Percentiles rank a stretch among this genome's conserved stretches.
phyloP scores from a whole-genome alignment of 2,888 invertebrate genomes.

The Hermaeophaga mercurialis region DNA sequence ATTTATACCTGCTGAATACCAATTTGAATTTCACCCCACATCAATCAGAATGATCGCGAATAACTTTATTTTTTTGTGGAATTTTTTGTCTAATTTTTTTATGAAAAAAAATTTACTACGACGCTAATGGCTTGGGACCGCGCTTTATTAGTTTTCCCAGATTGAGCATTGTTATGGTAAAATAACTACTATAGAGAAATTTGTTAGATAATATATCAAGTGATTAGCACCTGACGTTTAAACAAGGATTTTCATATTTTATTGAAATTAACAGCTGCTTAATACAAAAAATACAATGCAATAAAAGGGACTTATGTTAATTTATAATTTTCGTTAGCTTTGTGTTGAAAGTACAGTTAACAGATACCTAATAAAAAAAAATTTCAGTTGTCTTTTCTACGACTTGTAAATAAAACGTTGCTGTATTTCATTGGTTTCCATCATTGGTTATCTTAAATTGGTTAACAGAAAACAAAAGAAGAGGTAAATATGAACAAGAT shows the following conservation, averaged over 20 bases:
- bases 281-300: background rate
- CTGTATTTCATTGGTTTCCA: too few species aligned
- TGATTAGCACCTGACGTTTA: slow-evolving; percentile 23
- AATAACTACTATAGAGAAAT: slow-evolving; percentile 17
- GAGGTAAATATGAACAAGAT: too few species aligned
- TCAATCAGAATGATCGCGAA: slow-evolving; percentile 25
- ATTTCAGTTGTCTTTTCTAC: too few species aligned
- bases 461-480: too few species aligned
- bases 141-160: slow-evolving; percentile 19
- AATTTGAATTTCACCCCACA: slow-evolving; percentile 32
- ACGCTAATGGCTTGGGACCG: slow-evolving; percentile 9
- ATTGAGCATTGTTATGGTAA: slow-evolving; percentile 25
- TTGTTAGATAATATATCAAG: slow-evolving; percentile 24
- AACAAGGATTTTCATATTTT: slow-evolving; percentile 20
- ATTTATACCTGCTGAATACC: slow-evolving; percentile 32
- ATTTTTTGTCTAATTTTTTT: slow-evolving; percentile 25
- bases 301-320: background rate
- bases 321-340: background rate
- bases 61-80: slow-evolving; percentile 25
- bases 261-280: slow-evolving; percentile 21
- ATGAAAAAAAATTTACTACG: slow-evolving; percentile 1
- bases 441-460: too few species aligned
- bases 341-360: background rate
- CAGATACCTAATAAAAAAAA: too few species aligned
- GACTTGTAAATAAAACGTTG: too few species aligned